These are phyloP conservation scores for Eurypyga helias DNA, from an alignment of 2,113 vertebrate genomes.

Conservation along the genomic window DNA sequence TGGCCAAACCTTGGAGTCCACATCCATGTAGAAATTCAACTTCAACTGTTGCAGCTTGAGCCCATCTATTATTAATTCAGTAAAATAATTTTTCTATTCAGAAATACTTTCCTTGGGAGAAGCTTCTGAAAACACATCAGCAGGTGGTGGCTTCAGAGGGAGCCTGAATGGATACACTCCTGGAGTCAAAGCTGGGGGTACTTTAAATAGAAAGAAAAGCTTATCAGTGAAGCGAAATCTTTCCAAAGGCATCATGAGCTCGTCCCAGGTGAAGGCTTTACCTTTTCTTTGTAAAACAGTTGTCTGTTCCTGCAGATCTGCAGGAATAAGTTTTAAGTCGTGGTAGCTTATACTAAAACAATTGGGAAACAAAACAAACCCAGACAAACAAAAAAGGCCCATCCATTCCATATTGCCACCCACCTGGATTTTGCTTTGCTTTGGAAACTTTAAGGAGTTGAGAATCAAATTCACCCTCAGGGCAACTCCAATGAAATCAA, in stretches of 20 bases:
- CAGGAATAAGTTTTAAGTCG: not conserved
- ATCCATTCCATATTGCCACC: fast-evolving
- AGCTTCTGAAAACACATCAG: not conserved
- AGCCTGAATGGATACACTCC: not conserved
- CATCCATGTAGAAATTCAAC: not conserved
- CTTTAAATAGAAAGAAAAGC: not conserved
- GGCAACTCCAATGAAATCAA: slow-evolving; percentile 1
- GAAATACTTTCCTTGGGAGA: not conserved
- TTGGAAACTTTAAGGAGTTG: not conserved
- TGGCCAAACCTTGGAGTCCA: not conserved
- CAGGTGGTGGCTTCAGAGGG: not conserved
- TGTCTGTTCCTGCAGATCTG: not conserved
- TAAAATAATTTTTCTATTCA: not conserved
- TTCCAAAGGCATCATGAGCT: not conserved
- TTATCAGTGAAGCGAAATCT: not conserved
- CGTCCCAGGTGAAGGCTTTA: not conserved
- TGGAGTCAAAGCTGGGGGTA: not conserved
- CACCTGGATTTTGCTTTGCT: not conserved
- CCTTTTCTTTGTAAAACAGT: not conserved
- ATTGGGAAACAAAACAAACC: not conserved
- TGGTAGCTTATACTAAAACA: not conserved
- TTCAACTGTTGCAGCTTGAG: not conserved
- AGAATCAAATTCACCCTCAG: not conserved
- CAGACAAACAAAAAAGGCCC: not conserved
- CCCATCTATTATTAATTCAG: not conserved